Evolutionary conservation across 2,797 vertebrate species (phyloP), one percentile per base, ranked within the genome.

Genomic region (Cryptoprocta ferox): DNA sequence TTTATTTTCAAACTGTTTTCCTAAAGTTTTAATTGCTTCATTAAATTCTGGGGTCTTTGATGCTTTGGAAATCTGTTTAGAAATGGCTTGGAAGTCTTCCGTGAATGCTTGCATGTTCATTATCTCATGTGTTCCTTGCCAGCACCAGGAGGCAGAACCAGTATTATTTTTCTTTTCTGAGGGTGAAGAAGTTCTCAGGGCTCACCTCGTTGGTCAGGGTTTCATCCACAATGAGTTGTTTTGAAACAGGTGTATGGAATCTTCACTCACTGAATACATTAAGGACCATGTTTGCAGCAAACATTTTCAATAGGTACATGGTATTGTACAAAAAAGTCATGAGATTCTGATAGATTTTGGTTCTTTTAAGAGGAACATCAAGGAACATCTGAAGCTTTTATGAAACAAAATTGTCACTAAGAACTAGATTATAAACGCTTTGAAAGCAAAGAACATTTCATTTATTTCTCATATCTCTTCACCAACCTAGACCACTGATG

Each of bases 1-100:
- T 84, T 91, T 91, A 84, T 75, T 85, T 96, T 92, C 78, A 85
- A 71, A 18, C 39, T 63, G 3, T 68, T 75, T 93, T 78, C 45
- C 45, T 95, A 91, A 96, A 85, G 91, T 53, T 75, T 39, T 81
- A 30, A 61, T 42, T 75, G 26, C 16, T 45, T 80, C 5, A 13
- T 88, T 65, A 26, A 91, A 37, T 12, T 6, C 59, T 84, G 73
- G 35, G n/a, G 30, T 73, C 26, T 28, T 76, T 61, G 63, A 48
- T 83, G 35, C 16, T 81, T 56, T 50, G 28, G 37, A 80, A 91
- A 79, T 76, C 21, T 75, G 26, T 87, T 61, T 89, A 16, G 63
- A 65, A 93, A 66, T 75, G 88, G 50, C 61, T 70, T 5, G n/a
- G 37, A 75, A 70, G 68, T 71, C 9, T 50, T 91, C 0, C 4